These are phyloP conservation scores for Urocyon cinereoargenteus DNA, from an alignment of 2,797 vertebrate genomes.

Conservation along the genomic window DNA sequence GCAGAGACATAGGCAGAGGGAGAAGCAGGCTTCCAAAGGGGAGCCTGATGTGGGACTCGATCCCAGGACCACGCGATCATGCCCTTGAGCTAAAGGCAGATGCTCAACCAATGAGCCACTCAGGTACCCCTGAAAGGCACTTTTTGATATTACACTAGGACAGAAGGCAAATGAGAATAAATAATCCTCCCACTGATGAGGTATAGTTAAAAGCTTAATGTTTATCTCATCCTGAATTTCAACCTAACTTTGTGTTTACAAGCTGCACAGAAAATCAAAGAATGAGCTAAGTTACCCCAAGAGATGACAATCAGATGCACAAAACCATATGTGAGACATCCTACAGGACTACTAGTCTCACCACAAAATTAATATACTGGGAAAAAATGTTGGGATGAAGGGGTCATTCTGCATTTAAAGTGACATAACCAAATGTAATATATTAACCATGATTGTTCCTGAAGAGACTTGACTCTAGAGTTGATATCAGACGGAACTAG, in stretches of 20 bases:
- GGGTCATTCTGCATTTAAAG: background rate
- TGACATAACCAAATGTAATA: background rate
- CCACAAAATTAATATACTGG: background rate
- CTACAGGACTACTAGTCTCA: background rate
- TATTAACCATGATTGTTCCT: background rate
- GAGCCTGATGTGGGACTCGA: too few species aligned
- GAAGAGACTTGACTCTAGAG: slow-evolving; percentile 19
- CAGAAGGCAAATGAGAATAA: background rate
- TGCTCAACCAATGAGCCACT: too few species aligned
- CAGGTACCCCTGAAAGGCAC: background rate
- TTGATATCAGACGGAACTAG: background rate
- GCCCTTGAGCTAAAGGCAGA: too few species aligned
- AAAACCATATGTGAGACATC: background rate
- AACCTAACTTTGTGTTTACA: slow-evolving; percentile 1
- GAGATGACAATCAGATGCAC: background rate
- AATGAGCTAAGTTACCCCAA: background rate
- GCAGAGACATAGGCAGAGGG: too few species aligned
- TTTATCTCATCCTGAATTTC: background rate
- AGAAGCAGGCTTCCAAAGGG: too few species aligned
- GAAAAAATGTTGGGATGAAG: background rate
- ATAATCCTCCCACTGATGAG: background rate
- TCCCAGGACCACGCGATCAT: too few species aligned
- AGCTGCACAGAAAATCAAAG: background rate
- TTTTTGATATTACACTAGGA: background rate
- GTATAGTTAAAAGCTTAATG: background rate